phyloP scores from a whole-genome alignment of 2,888 invertebrate species.

The Xanthia icteritia region DNA sequence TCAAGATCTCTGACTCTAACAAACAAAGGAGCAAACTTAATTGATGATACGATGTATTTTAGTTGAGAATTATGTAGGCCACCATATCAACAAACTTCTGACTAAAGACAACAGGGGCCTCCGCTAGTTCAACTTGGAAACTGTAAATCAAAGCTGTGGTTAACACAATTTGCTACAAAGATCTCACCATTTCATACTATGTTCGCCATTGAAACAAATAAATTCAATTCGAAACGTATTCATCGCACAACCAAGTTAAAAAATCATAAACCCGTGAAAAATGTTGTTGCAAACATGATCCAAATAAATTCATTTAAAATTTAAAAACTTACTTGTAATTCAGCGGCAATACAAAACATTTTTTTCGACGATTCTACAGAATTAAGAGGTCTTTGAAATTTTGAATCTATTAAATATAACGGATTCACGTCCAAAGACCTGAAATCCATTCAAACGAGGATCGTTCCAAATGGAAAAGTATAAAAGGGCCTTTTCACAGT shows the following conservation, averaged over 20 bases:
- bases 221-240: slow-evolving; percentile 36
- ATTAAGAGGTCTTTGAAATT: slow-evolving; percentile 58
- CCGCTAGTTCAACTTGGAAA: slow-evolving; percentile 54
- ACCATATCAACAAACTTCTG: slow-evolving; percentile 56
- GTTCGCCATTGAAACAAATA: slow-evolving; percentile 25
- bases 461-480: slow-evolving; percentile 61
- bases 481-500: slow-evolving; percentile 62
- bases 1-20: slow-evolving; percentile 15
- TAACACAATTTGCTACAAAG: slow-evolving; percentile 51
- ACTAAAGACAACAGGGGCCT: slow-evolving; percentile 55
- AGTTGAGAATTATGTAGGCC: slow-evolving; percentile 54
- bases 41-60: slow-evolving; percentile 39
- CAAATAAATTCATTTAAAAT: slow-evolving; percentile 48
- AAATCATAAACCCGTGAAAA: slow-evolving; percentile 38
- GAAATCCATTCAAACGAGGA: slow-evolving; percentile 58
- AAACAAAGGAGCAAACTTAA: slow-evolving; percentile 43
- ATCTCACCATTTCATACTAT: slow-evolving; percentile 40
- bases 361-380: slow-evolving; percentile 43
- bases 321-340: slow-evolving; percentile 35
- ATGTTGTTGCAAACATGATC: slow-evolving; percentile 39
- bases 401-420: slow-evolving; percentile 54
- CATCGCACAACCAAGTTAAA: slow-evolving; percentile 11
- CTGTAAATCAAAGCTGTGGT: slow-evolving; percentile 59
- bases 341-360: slow-evolving; percentile 25
- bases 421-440: slow-evolving; percentile 54